These are phyloP conservation scores for Columba guinea DNA, from an alignment of 2,797 vertebrate genomes.

Conservation along the genomic window DNA sequence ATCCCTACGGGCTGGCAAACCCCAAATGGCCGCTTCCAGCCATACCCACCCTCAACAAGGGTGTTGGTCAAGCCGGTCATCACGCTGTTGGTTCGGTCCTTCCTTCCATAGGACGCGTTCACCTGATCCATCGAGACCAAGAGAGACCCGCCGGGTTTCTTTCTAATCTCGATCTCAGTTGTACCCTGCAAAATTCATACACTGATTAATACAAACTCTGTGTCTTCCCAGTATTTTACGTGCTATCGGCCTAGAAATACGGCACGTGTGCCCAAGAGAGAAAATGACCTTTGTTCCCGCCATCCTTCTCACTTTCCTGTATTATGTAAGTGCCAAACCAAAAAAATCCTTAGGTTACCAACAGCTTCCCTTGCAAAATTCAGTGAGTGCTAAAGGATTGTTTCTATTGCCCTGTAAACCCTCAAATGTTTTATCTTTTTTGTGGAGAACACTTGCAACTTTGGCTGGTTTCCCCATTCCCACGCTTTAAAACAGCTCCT, in stretches of 20 bases:
- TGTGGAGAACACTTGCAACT: not conserved
- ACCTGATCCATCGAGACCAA: constrained; percentile 98
- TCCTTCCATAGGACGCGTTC: constrained; percentile 92
- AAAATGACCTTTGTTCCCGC: not conserved
- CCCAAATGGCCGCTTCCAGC: rapidly evolving
- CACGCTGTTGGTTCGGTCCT: constrained; percentile 93
- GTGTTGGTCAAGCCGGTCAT: constrained; percentile 97
- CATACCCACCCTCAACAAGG: constrained; percentile 89
- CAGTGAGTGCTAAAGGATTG: not conserved
- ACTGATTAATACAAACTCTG: not conserved
- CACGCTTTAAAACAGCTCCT: not conserved
- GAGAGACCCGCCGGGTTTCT: constrained; percentile 95
- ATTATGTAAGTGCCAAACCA: rapidly evolving
- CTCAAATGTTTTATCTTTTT: not conserved
- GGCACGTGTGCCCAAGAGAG: not conserved
- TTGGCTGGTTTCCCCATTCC: not conserved
- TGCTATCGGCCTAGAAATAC: not conserved
- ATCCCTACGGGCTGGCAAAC: rapidly evolving
- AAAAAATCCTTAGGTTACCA: not conserved
- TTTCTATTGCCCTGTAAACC: not conserved
- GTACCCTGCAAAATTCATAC: constrained; percentile 76
- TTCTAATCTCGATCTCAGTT: constrained; percentile 93
- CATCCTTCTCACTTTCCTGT: not conserved
- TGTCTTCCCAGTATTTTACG: not conserved
- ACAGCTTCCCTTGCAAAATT: not conserved